Percentiles rank a stretch among this genome's conserved stretches.
Conservation (phyloP, 2,797 vertebrate species). For the Thripadectes ignobilis region DNA sequence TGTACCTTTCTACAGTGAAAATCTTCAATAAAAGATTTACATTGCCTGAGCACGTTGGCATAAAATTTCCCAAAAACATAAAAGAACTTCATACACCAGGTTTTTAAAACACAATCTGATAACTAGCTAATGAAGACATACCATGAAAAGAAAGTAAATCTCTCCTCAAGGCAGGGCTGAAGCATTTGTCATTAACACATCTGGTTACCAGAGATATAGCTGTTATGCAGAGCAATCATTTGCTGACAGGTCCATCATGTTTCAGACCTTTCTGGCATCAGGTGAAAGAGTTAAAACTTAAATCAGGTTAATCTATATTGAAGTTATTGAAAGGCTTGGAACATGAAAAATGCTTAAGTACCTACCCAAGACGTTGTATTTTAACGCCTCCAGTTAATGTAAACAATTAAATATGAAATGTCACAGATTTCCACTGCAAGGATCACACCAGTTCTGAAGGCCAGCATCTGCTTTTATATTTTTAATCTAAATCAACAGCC, state of each 20-base stretch:
- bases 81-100: background rate
- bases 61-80: constrained; percentile 5
- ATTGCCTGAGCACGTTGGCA: background rate
- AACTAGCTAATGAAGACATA: constrained; percentile 55
- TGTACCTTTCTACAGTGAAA: background rate
- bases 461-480: background rate
- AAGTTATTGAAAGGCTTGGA: background rate
- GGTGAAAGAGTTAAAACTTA: constrained; percentile 11
- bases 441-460: background rate
- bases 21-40: background rate
- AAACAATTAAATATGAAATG: background rate
- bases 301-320: background rate
- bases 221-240: constrained; percentile 50
- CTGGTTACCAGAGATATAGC: constrained; percentile 57
- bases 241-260: constrained; percentile 72
- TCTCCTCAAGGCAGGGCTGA: background rate
- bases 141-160: constrained; percentile 48
- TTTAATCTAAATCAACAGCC: background rate
- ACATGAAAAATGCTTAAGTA: background rate
- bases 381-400: background rate
- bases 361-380: background rate
- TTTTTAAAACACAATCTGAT: constrained; percentile 32
- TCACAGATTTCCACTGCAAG: background rate
- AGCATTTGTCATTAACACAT: background rate
- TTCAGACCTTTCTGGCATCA: constrained; percentile 70